Evolutionary conservation across 23 tunicate species (phyloP).

Genomic region (Ascidia mentula): DNA sequence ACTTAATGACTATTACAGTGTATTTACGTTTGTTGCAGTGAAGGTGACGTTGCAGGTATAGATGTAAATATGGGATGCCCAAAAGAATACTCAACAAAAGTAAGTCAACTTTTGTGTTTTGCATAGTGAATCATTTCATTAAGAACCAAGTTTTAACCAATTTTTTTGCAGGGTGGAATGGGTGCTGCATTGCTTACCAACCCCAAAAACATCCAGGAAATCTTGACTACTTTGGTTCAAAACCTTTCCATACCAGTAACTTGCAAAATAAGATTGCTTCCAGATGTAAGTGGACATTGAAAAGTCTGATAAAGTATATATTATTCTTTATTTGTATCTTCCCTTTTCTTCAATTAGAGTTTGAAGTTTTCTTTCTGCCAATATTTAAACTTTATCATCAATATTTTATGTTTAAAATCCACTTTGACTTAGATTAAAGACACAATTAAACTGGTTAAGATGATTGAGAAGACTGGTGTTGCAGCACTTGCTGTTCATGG

Average conservation of each 20-base stretch:
- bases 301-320: no score
- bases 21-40: slow-evolving; percentile 22
- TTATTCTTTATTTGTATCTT: no score
- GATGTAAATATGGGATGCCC: slow-evolving; percentile 99
- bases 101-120: slow-evolving; percentile 19
- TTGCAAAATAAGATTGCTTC: slow-evolving; percentile 79
- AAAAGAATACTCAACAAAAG: slow-evolving; percentile 98
- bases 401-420: no score
- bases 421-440: slow-evolving; percentile 83
- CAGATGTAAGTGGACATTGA: slow-evolving; percentile 66
- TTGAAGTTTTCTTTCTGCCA: no score
- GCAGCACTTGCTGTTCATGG: slow-evolving; percentile 97
- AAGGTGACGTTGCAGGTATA: slow-evolving; percentile 90
- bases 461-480: slow-evolving; percentile 92
- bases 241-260: slow-evolving; percentile 81
- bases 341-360: no score
- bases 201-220: slow-evolving; percentile 67
- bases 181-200: slow-evolving; percentile 86
- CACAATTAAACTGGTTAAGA: slow-evolving; percentile 79
- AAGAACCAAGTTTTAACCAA: neutral
- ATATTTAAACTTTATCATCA: no score
- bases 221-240: slow-evolving; percentile 75
- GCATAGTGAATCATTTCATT: no score
- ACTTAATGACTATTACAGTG: no score
- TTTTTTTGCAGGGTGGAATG: slow-evolving; percentile 86